phyloP scores from a whole-genome alignment of 2,888 invertebrate species.

The Lumbricus terrestris region DNA sequence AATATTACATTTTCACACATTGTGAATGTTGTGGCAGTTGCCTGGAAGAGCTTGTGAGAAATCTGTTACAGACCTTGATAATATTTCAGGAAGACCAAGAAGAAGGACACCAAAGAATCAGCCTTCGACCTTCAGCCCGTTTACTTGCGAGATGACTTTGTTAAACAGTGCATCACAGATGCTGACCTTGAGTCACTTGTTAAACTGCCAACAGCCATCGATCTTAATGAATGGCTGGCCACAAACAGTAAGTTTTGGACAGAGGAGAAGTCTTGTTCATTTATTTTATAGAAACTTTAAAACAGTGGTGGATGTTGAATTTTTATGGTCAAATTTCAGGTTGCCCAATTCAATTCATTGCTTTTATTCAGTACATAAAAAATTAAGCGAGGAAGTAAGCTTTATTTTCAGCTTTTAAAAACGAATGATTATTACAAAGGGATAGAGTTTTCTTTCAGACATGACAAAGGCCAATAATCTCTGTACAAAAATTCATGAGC shows the following conservation, averaged over 20 bases:
- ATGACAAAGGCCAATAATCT: not conserved
- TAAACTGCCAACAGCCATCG: not conserved
- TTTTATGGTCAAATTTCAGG: too few species aligned
- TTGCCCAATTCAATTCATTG: not conserved
- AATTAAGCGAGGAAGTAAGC: not conserved
- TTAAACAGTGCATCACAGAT: slow-evolving; percentile 11
- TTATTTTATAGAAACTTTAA: not conserved
- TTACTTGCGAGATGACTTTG: not conserved
- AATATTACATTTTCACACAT: not conserved
- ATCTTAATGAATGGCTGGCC: slow-evolving; percentile 12
- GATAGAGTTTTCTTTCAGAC: not conserved
- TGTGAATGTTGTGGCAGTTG: not conserved
- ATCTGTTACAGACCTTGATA: not conserved
- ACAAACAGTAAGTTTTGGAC: not conserved
- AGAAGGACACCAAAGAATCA: not conserved
- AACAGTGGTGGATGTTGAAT: not conserved
- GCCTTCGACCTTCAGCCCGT: not conserved
- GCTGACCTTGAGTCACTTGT: not conserved
- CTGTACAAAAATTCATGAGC: too few species aligned
- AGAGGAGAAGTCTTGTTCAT: not conserved
- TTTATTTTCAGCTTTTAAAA: not conserved
- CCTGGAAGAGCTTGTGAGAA: not conserved
- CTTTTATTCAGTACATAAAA: not conserved
- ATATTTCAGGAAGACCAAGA: slow-evolving; percentile 14
- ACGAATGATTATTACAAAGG: not conserved